Percentiles rank a stretch among this genome's conserved stretches.
These are phyloP conservation scores for Pachyuromys duprasi DNA, from an alignment of 2,797 vertebrate species.

Conservation along the genomic window DNA sequence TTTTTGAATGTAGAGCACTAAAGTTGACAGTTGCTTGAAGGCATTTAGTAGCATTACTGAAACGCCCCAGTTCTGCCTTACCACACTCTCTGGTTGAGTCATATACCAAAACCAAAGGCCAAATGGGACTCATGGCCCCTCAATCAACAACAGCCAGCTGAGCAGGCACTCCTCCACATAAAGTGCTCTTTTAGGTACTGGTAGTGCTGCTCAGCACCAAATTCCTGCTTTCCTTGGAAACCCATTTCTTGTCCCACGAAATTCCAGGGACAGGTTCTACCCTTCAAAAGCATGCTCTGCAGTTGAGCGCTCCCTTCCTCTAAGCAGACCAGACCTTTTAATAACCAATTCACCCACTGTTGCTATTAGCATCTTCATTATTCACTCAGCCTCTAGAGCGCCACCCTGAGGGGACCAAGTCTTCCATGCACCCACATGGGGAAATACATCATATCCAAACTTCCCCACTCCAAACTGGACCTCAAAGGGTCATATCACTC, in stretches of 20 bases:
- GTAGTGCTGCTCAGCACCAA: not conserved
- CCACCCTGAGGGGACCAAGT: not conserved
- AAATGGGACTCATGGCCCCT: not conserved
- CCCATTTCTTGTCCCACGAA: not conserved
- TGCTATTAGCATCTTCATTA: not conserved
- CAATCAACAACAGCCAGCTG: slow-evolving; percentile 11
- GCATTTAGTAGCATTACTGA: not conserved
- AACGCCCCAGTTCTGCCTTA: not conserved
- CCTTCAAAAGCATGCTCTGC: not conserved
- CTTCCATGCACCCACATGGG: not conserved
- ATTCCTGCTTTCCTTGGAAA: not conserved
- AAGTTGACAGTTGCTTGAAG: slow-evolving; percentile 14
- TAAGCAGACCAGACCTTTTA: not conserved
- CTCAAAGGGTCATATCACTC: not conserved
- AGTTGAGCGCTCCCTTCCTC: not conserved
- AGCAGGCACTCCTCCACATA: not conserved
- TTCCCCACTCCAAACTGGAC: not conserved
- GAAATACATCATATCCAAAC: not conserved
- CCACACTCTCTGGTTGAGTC: not conserved
- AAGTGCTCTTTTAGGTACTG: slow-evolving; percentile 30
- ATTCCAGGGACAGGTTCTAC: not conserved
- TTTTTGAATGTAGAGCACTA: slow-evolving; percentile 37
- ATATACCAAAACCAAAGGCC: slow-evolving; percentile 16
- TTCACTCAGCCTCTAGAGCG: not conserved
- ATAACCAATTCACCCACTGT: not conserved